These are phyloP conservation scores for Xiphorhynchus elegans DNA, from an alignment of 2,113 vertebrate species.

Conservation along the genomic window DNA sequence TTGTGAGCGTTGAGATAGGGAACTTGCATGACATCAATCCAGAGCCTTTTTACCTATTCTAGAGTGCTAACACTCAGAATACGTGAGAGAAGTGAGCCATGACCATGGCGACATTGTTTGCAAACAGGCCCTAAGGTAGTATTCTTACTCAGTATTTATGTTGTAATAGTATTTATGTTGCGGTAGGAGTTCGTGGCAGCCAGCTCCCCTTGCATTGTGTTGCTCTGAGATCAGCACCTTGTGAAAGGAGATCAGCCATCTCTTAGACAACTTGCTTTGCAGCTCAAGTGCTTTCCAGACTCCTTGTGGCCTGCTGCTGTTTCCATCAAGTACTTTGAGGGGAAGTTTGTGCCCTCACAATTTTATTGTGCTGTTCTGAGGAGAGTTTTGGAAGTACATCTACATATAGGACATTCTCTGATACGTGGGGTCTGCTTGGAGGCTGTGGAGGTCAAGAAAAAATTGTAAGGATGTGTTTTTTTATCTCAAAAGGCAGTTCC, in stretches of 20 bases:
- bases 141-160: not conserved
- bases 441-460: not conserved
- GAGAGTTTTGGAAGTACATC: not conserved
- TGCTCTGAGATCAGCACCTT: not conserved
- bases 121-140: not conserved
- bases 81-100: not conserved
- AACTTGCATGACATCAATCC: not conserved
- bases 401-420: not conserved
- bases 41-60: not conserved
- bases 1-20: accelerated
- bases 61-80: not conserved
- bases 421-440: not conserved
- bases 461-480: not conserved
- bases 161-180: not conserved
- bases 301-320: not conserved
- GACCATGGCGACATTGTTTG: not conserved
- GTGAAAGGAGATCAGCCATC: not conserved
- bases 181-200: not conserved
- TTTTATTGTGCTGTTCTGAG: not conserved
- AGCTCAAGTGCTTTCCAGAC: accelerated
- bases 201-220: not conserved
- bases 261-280: not conserved
- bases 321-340: not conserved
- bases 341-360: not conserved
- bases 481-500: not conserved